Percentiles rank a stretch among this genome's conserved stretches.
These are phyloP conservation scores for Nephila pilipes DNA, from an alignment of 1,140 invertebrate species.

Conservation along the genomic window DNA sequence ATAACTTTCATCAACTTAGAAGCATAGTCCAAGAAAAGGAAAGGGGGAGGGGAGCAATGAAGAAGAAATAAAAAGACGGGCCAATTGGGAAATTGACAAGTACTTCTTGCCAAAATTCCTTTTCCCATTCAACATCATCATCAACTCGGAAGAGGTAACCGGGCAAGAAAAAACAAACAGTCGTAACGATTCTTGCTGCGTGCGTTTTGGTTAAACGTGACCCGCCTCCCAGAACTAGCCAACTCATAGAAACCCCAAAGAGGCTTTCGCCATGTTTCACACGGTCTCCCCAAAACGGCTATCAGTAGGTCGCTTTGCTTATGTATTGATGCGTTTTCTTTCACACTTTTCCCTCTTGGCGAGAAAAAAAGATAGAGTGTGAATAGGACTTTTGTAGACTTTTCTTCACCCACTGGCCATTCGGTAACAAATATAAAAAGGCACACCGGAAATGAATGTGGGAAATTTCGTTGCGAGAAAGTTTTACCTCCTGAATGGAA, in stretches of 20 bases:
- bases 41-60: not conserved
- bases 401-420: not conserved
- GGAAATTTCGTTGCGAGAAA: not conserved
- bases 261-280: conserved; percentile 27
- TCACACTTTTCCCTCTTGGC: not conserved
- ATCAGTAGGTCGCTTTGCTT: conserved; percentile 37
- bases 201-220: conserved; percentile 24
- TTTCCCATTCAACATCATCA: conserved; percentile 40
- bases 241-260: not conserved
- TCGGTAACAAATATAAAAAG: not conserved
- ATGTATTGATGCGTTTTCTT: conserved; percentile 47
- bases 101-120: conserved; percentile 24
- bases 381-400: not conserved
- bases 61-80: not conserved
- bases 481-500: not conserved
- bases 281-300: conserved; percentile 7
- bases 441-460: conserved; percentile 17
- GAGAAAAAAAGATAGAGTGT: not conserved
- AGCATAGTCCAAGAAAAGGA: not conserved
- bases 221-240: not conserved
- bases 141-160: not conserved
- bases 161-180: not conserved
- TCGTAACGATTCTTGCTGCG: conserved; percentile 23
- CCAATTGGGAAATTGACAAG: conserved; percentile 54
- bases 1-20: not conserved